Base-by-base conservation (phyloP, 2,113 vertebrate genomes). In the Hippoglossus stenolepis region DNA sequence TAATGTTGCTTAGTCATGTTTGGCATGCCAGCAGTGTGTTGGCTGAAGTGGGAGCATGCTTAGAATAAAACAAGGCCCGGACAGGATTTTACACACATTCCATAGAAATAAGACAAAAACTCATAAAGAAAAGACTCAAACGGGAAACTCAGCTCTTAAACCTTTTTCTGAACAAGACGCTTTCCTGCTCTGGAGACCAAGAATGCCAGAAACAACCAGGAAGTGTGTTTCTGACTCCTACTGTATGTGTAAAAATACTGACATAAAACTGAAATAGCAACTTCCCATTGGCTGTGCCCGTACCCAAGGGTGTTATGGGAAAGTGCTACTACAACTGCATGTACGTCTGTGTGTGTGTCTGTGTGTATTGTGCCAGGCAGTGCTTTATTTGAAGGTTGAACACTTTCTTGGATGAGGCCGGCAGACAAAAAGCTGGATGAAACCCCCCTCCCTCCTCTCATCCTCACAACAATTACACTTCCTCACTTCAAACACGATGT, bases 401-500 rank as follows among this genome's bases (percentile, higher is more conserved):
- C 79, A 68, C 72, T 83, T 38, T n/a, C 14, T 62, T 31, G 9
- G 18, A 38, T 13, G 59, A 31, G 31, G 59, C 17, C 54, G 58
- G 26, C 31, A 24, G 61, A 60, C 65, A 66, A 62, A 80, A 71
- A 77, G 59, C 63, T 80, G 18, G 24, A 17, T 49, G 38, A 70
- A 31, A 31, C 31, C 31, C 31, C 73, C 35, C 35, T 38, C 18
- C 65, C 51, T 20, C 66, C 35, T 45, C 17, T 21, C 68, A 88
- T 90, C 82, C 77, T 75, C 61, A 70, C 78, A 89, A 89, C 90
- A 91, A 90, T 90, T 79, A 60, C 75, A 77, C 81, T 92, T 93
- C 92, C 92, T 90, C 73, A 80, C 83, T 86, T 91, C 88, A 92
- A 88, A 89, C 65, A 47, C 72, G 53, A 57, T 92, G 90, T 92